Conservation (phyloP, 1,140 invertebrate species). For the Paralvinella palmiformis region DNA sequence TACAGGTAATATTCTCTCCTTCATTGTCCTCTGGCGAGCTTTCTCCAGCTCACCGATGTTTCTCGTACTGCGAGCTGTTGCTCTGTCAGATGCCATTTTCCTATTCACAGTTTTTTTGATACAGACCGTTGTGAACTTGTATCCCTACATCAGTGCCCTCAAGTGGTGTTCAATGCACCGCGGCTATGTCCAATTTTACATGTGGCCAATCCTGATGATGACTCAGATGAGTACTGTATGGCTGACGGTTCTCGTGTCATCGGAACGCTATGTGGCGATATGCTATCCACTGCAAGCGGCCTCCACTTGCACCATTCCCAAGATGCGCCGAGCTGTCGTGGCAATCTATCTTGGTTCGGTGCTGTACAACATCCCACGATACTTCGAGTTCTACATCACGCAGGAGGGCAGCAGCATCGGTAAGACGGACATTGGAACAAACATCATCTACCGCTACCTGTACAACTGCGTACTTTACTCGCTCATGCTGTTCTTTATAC, state of each 20-base stretch:
- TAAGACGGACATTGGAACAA: conserved; percentile 8
- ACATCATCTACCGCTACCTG: conserved; percentile 17
- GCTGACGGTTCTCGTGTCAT: conserved; percentile 44
- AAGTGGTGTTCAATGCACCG: not conserved
- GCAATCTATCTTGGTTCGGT: conserved; percentile 30
- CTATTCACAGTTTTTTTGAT: conserved; percentile 15
- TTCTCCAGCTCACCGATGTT: conserved; percentile 45
- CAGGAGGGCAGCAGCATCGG: not conserved
- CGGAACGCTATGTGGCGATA: conserved; percentile 28
- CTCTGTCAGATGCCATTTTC: conserved; percentile 36
- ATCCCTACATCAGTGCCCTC: not conserved
- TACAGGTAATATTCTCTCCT: conserved; percentile 45
- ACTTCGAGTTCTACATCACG: conserved; percentile 17
- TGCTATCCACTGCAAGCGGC: conserved; percentile 15
- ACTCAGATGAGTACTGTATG: conserved; percentile 45
- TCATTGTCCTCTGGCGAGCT: conserved; percentile 39
- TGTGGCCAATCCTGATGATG: conserved; percentile 36
- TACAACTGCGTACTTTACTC: conserved; percentile 21
- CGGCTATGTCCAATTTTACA: conserved; percentile 17
- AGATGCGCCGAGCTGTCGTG: conserved; percentile 24
- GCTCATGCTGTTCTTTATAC: conserved; percentile 19
- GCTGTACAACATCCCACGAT: conserved; percentile 44
- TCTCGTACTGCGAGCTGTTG: conserved; percentile 38
- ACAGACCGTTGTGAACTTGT: conserved; percentile 15
- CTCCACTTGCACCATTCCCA: conserved; percentile 11